Conservation (phyloP, 1,140 invertebrate species). For the Meloidogyne chitwoodi region DNA sequence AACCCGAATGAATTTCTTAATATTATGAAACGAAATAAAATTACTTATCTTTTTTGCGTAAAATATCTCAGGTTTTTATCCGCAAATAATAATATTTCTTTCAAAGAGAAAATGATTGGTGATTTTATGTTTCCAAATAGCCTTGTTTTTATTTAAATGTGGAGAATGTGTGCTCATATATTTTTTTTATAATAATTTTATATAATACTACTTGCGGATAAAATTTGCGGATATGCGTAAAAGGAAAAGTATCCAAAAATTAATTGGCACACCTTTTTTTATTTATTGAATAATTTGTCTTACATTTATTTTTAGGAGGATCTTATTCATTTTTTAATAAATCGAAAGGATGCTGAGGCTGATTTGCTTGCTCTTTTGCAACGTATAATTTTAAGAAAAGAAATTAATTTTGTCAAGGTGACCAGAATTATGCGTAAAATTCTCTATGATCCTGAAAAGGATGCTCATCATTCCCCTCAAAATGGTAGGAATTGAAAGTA, state of each 20-base stretch:
- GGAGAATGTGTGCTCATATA: too few species aligned
- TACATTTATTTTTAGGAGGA: not conserved
- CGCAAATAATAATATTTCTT: too few species aligned
- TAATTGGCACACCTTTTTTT: not conserved
- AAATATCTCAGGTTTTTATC: too few species aligned
- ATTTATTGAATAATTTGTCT: not conserved
- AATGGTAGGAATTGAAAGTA: not conserved
- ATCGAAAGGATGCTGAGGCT: not conserved
- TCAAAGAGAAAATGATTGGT: too few species aligned
- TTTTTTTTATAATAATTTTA: not conserved
- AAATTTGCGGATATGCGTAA: too few species aligned
- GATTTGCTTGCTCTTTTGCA: not conserved
- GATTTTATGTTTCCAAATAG: too few species aligned
- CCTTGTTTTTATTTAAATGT: too few species aligned
- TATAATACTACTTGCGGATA: too few species aligned
- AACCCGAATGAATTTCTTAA: too few species aligned
- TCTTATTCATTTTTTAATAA: constrained; percentile 8
- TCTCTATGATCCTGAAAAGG: not conserved
- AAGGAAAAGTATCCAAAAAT: too few species aligned
- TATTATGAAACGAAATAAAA: too few species aligned
- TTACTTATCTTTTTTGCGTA: too few species aligned
- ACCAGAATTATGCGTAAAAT: constrained; percentile 9
- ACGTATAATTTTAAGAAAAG: not conserved
- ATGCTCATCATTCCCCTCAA: not conserved
- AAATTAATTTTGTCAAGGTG: not conserved